Conservation (phyloP, 2,888 invertebrate species). For the Temnothorax rugatulus region DNA sequence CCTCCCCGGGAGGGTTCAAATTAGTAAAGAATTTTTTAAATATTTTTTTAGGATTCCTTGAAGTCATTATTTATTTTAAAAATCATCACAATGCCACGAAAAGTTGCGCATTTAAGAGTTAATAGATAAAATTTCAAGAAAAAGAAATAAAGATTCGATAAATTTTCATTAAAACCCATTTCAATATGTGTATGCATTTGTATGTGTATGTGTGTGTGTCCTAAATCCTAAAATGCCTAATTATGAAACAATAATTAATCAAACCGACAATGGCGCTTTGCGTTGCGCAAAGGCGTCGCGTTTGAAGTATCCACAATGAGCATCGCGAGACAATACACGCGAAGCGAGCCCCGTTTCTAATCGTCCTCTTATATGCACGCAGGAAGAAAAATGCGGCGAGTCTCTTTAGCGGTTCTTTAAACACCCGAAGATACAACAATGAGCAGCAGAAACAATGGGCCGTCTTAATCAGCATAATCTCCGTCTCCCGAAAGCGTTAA, state of each 20-base stretch:
- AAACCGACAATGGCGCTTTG: conserved; percentile 45
- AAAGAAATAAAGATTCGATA: not conserved
- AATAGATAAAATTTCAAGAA: not conserved
- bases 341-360: conserved; percentile 40
- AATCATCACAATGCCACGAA: no score
- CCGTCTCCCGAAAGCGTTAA: conserved; percentile 34
- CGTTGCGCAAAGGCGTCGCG: conserved; percentile 20
- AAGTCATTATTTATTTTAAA: no score
- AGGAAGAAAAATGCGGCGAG: conserved; percentile 29
- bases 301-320: not conserved
- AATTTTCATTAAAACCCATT: not conserved
- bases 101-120: no score
- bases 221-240: conserved; percentile 31
- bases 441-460: conserved; percentile 24
- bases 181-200: not conserved
- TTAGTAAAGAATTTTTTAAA: no score
- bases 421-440: conserved; percentile 37
- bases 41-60: no score
- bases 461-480: conserved; percentile 65
- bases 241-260: conserved; percentile 65
- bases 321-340: conserved; percentile 56
- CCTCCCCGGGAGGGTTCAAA: no score
- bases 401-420: conserved; percentile 37
- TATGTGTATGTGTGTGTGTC: not conserved
- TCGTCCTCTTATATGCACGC: conserved; percentile 26